Evolutionary conservation across 2,113 vertebrate genomes (phyloP).

Genomic region (Ptilorrhoa leucosticta): DNA sequence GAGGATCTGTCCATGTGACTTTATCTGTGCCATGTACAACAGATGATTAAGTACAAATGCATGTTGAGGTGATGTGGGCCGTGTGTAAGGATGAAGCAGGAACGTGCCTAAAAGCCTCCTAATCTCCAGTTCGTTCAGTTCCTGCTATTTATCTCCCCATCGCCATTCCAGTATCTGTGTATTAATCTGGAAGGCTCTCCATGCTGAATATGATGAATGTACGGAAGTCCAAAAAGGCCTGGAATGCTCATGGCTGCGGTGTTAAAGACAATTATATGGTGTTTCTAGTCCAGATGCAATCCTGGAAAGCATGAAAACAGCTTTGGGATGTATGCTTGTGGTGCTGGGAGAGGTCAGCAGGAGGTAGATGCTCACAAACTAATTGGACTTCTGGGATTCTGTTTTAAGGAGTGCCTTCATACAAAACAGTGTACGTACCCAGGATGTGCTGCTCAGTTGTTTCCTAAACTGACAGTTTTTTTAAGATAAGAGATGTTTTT

Average conservation of each 20-base stretch:
- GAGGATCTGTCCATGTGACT: not conserved
- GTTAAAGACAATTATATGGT: not conserved
- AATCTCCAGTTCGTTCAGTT: not conserved
- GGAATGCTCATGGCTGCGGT: not conserved
- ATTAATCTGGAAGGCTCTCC: not conserved
- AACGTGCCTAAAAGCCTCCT: not conserved
- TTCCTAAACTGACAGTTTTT: conserved; percentile 44
- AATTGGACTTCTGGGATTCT: conserved; percentile 40
- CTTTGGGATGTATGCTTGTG: not conserved
- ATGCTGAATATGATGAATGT: not conserved
- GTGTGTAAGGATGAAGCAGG: not conserved
- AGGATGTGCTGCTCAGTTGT: conserved; percentile 3
- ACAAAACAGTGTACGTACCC: not conserved
- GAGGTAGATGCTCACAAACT: not conserved
- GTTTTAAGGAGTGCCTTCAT: not conserved
- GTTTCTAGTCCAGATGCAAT: not conserved
- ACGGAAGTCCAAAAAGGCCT: not conserved
- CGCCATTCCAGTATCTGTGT: not conserved
- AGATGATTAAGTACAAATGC: not conserved
- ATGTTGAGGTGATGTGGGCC: not conserved
- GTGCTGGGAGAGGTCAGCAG: not conserved
- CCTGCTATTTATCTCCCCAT: not conserved
- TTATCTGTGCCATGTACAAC: not conserved
- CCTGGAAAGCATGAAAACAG: not conserved
- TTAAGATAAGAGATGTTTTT: conserved; percentile 37